Evolutionary conservation across 2,113 vertebrate genomes (phyloP).

Genomic region (Galemys pyrenaicus): DNA sequence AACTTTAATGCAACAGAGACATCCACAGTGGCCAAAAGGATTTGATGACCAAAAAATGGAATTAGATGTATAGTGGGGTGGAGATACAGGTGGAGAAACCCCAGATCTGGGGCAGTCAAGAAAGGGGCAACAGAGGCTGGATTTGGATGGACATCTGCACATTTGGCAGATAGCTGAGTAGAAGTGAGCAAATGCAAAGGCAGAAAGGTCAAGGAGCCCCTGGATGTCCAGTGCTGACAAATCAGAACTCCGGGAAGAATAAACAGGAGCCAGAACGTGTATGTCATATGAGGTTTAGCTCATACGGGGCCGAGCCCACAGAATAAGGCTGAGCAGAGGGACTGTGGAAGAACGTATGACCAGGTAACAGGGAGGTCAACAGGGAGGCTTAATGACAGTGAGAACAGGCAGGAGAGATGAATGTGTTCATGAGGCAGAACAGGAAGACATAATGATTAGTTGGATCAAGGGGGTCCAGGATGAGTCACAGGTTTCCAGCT

Average conservation of each 20-base stretch:
- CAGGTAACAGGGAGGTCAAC: too few relatives aligned
- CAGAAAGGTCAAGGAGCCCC: neutral
- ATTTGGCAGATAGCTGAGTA: neutral
- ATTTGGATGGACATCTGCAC: neutral
- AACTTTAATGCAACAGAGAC: neutral
- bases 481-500: neutral
- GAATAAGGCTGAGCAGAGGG: neutral
- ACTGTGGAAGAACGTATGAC: neutral
- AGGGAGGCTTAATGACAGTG: neutral
- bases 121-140: neutral
- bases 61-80: too few relatives aligned
- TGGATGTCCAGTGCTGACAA: too few relatives aligned
- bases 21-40: neutral
- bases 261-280: rapidly evolving
- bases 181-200: neutral
- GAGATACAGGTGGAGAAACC: neutral
- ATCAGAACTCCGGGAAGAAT: too few relatives aligned
- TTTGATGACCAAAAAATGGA: neutral
- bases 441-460: neutral
- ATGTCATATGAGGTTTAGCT: neutral
- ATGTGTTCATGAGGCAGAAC: too few relatives aligned
- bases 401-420: neutral
- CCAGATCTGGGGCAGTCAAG: neutral
- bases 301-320: neutral
- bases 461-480: neutral